Base-by-base conservation (phyloP, 2,888 invertebrate species). In the Torymus texanus region DNA sequence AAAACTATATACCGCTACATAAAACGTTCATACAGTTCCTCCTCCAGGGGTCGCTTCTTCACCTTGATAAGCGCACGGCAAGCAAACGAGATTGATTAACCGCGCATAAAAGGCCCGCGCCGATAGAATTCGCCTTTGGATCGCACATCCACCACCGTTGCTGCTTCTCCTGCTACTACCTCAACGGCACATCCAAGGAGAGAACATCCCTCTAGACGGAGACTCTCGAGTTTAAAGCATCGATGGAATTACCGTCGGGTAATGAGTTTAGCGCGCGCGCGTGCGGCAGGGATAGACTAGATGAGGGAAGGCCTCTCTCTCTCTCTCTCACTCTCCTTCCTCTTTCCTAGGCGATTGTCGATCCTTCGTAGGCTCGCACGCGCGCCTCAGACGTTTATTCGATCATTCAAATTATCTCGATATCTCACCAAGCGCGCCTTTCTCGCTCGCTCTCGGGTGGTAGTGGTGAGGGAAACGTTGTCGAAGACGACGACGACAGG, bases 241-340 rank as follows among this genome's bases (percentile, higher is more conserved):
- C 87, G 89, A 88, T 87, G 88, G 87, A 88, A 89, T 88, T 88
- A 88, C 87, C 84, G 86, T 84, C 83, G 86, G 87, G 86, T 89
- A 88, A 88, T 88, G 88, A 89, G 87, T 88, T 88, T 88, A 89
- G 84, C 85, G 83, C 41, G 41, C 29, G 29, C 8, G 41, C 41
- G 41, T 41, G 41, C 41, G 13, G 21, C 50, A 81, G 84, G 85
- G 87, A 88, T 87, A 87, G 87, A 85, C 84, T 86, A 85, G 86
- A 87, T 83, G 87, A 85, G 87, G 13, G 8, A n/a, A 21, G 56
- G 24, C 16, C 21, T 41, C 61, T 81, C 58, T 41, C 41, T 67
- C 68, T 74, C 77, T 73, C 78, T 81, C 79, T 67, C n/a, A 59
- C 12, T 18, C 55, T 82, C 80, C 78, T 80, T 62, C 73, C 72